phyloP scores from a whole-genome alignment of 2,888 invertebrate species.

The Lymantria dispar region DNA sequence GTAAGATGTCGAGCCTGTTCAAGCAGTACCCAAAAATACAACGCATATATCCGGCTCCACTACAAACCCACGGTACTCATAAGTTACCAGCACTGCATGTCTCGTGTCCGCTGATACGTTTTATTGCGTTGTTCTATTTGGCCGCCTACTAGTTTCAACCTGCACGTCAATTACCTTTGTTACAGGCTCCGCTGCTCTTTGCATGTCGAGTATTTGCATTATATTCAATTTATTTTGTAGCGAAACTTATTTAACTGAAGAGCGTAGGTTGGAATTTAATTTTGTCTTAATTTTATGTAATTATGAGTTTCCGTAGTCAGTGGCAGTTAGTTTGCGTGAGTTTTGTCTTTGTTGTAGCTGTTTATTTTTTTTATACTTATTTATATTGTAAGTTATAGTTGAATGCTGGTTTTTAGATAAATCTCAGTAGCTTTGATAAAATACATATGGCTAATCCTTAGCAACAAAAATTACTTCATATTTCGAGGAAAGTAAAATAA shows the following conservation, averaged over 20 bases:
- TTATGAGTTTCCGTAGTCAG: slow-evolving; percentile 30
- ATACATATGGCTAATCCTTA: no score
- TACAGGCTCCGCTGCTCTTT: slow-evolving; percentile 54
- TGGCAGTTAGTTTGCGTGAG: slow-evolving; percentile 30
- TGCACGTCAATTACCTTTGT: slow-evolving; percentile 69
- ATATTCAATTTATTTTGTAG: slow-evolving; percentile 54
- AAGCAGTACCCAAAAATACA: slow-evolving; percentile 89
- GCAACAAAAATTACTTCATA: no score
- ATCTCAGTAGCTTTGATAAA: no score
- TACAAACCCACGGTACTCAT: slow-evolving; percentile 74
- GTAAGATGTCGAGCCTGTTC: slow-evolving; percentile 87
- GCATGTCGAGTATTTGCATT: slow-evolving; percentile 71
- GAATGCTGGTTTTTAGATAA: no score
- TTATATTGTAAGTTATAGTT: background rate
- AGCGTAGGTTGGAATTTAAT: slow-evolving; percentile 36
- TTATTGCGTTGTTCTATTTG: slow-evolving; percentile 53
- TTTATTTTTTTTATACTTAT: slow-evolving; percentile 7
- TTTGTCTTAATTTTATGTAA: slow-evolving; percentile 38
- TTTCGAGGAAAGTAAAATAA: no score
- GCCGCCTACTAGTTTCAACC: slow-evolving; percentile 53
- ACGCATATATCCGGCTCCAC: slow-evolving; percentile 88
- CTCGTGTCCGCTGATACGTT: slow-evolving; percentile 54
- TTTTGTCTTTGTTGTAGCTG: slow-evolving; percentile 7
- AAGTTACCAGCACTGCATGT: slow-evolving; percentile 50
- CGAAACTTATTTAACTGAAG: slow-evolving; percentile 40